phyloP scores from a whole-genome alignment of 2,888 invertebrate genomes.

The Reticulitermes lucifugus region DNA sequence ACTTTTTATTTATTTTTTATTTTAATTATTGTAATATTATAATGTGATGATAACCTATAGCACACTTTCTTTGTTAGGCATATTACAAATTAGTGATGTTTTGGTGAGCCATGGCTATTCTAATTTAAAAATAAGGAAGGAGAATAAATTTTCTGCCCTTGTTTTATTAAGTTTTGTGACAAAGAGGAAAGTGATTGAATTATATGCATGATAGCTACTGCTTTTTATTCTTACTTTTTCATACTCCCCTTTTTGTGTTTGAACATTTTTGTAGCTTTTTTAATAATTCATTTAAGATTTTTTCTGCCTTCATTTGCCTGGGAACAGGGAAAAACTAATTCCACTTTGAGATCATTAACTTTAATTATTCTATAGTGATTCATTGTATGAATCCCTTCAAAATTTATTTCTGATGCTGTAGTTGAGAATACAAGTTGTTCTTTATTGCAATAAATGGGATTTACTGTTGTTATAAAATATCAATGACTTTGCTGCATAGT shows the following conservation, averaged over 20 bases:
- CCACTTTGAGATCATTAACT: slow-evolving; percentile 35
- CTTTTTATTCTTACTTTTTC: slow-evolving; percentile 23
- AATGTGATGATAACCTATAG: slow-evolving; percentile 32
- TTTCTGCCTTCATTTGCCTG: slow-evolving; percentile 19
- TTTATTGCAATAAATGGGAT: slow-evolving; percentile 7
- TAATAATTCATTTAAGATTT: slow-evolving; percentile 19
- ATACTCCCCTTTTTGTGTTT: slow-evolving; percentile 9
- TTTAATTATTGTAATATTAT: slow-evolving; percentile 33
- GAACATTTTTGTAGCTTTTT: slow-evolving; percentile 19
- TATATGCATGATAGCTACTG: slow-evolving; percentile 40
- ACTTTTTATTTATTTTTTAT: slow-evolving; percentile 12
- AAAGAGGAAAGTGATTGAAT: slow-evolving; percentile 8
- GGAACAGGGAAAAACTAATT: slow-evolving; percentile 31
- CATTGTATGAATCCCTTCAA: slow-evolving; percentile 8
- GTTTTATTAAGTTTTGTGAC: slow-evolving; percentile 15
- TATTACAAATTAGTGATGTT: slow-evolving; percentile 4
- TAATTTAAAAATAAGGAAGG: slow-evolving; percentile 34
- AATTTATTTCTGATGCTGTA: slow-evolving; percentile 9
- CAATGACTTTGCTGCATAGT: slow-evolving; percentile 26
- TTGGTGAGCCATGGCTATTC: slow-evolving; percentile 31
- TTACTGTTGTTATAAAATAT: slow-evolving; percentile 45
- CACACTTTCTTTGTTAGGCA: slow-evolving; percentile 22
- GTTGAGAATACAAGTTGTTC: slow-evolving; percentile 20
- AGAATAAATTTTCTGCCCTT: slow-evolving; percentile 11
- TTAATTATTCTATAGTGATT: slow-evolving; percentile 27